Conservation (phyloP, 2,113 vertebrate genomes). For the human (Homo sapiens) region GRCh38 chr13:19383501-19384000, state of each 20-base stretch:
- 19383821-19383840: neutral
- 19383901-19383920: neutral
- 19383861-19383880: neutral
- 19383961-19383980: neutral
- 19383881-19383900: too few relatives aligned
- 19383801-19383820: neutral
- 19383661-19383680: neutral
- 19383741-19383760: neutral
- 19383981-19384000: neutral
- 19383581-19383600: neutral
- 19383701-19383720: neutral
- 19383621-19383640: neutral
- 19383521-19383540: too few relatives aligned
- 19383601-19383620: neutral
- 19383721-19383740: neutral
- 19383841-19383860: neutral
- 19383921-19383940: neutral
- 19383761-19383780: neutral
- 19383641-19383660: neutral
- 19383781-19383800: neutral
- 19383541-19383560: too few relatives aligned
- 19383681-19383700: neutral
- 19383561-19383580: neutral
- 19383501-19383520: too few relatives aligned
- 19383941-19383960: neutral